These are phyloP conservation scores for Ricordea florida DNA, from an alignment of 92 coral and sea anemone species.

Conservation along the genomic window DNA sequence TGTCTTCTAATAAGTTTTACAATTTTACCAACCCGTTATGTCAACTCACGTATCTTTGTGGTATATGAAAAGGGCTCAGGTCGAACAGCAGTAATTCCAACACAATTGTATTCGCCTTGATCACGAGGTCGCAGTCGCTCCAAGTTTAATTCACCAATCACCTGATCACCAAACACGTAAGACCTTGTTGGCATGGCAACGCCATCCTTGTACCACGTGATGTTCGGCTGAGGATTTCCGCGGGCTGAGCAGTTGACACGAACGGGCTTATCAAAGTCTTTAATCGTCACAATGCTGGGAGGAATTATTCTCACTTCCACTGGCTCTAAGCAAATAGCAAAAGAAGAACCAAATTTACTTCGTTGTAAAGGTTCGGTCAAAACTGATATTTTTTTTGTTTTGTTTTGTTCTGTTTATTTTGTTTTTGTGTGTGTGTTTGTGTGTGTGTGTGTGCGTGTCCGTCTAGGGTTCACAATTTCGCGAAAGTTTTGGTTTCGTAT, in stretches of 20 bases:
- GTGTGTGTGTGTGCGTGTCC: no score
- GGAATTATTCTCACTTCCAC: slow-evolving; percentile 4
- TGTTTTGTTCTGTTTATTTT: not conserved
- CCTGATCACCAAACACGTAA: slow-evolving; percentile 26
- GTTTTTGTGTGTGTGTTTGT: no score
- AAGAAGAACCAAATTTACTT: no score
- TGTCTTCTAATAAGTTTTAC: no score
- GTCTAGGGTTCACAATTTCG: no score
- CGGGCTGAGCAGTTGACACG: slow-evolving; percentile 70
- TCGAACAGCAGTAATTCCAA: slow-evolving; percentile 44
- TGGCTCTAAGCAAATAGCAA: slow-evolving; percentile 8
- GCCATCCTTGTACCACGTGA: slow-evolving; percentile 80
- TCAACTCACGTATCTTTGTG: slow-evolving; percentile 53
- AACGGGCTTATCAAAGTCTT: slow-evolving; percentile 43
- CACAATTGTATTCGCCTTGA: slow-evolving; percentile 81
- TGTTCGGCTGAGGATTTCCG: slow-evolving; percentile 72
- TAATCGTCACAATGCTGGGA: slow-evolving; percentile 10
- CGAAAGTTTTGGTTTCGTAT: not conserved
- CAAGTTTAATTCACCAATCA: slow-evolving; percentile 46
- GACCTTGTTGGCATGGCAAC: slow-evolving; percentile 59
- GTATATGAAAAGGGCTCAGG: slow-evolving; percentile 38
- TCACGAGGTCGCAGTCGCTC: slow-evolving; percentile 67
- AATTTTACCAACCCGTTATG: not conserved
- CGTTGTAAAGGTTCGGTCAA: no score
- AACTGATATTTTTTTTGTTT: no score